Evolutionary conservation across 64 coral and sea anemone species (phyloP), one percentile per base, ranked within the genome.

Genomic region (Hydrozoanthus tunicans): DNA sequence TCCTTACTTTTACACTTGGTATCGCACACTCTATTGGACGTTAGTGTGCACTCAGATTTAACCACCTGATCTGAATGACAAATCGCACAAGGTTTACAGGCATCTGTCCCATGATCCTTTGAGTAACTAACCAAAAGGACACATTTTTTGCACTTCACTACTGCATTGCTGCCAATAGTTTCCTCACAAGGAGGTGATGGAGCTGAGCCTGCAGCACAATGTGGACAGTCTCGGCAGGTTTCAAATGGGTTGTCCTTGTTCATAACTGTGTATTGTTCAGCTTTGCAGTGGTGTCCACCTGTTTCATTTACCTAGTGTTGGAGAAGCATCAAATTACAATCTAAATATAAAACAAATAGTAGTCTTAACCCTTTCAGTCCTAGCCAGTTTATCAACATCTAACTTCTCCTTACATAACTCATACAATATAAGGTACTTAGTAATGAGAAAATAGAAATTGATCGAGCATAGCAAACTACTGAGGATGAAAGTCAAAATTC

Each of bases 181-280:
- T 3, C 53, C 23, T 65, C 82, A 71, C 82, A 85, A 13, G 8
- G 64, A 70, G 82, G 65, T 56, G 82, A 69, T 5, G n/a, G 65
- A 56, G 7, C 64, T 11, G 3, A 25, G 4, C 82, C 82, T 9
- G 9, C 53, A 26, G 13, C 64, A 72, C 82, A 85, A 7, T 20
- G 7, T n/a, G 65, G 65, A 25, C 82, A 85, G 53, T 71, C 65
- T 10, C 64, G 56, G 52, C 82, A 85, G 4, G 53, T 11, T 12
- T 20, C 17, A 13, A 58, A 25, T 5, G 69, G 63, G 3, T 70
- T 56, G 3, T 9, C 66, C 4, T 58, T 20, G 2, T 79, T 51
- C 1, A 76, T 3, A 55, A 85, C 64, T 23, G 64, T 53, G 53
- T 85, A 55, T 56, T 85, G 82, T 10, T 85, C 17, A 71, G 64